These are phyloP conservation scores for Rhynchotus rufescens DNA, from an alignment of 2,797 vertebrate species.

Conservation along the genomic window DNA sequence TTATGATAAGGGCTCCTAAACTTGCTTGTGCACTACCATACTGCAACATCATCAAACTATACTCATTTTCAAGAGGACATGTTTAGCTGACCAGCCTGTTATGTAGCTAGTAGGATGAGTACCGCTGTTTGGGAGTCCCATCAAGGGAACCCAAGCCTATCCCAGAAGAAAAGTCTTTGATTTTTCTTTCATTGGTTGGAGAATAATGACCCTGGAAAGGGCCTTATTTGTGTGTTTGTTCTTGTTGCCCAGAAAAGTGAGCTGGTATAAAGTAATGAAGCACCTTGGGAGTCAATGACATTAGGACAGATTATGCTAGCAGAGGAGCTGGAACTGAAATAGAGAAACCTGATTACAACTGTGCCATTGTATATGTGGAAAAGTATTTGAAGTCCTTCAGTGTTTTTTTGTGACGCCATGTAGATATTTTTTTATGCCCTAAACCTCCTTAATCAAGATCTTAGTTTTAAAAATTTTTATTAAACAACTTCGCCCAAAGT, in stretches of 20 bases:
- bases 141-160: background rate
- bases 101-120: background rate
- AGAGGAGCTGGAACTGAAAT: slow-evolving; percentile 23
- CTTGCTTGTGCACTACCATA: background rate
- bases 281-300: slow-evolving; percentile 11
- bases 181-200: background rate
- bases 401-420: background rate
- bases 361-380: slow-evolving; percentile 1
- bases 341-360: slow-evolving; percentile 27
- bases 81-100: background rate
- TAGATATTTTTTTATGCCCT: slow-evolving; percentile 40
- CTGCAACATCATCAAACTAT: background rate
- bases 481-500: slow-evolving; percentile 28
- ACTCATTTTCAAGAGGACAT: background rate
- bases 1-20: background rate
- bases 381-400: background rate
- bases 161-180: background rate
- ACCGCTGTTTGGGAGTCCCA: background rate
- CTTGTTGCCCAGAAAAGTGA: slow-evolving; percentile 1
- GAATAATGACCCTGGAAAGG: background rate
- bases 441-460: slow-evolving; percentile 27
- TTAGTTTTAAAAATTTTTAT: slow-evolving; percentile 35
- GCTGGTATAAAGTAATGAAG: background rate
- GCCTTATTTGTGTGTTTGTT: slow-evolving; percentile 10
- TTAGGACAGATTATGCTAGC: slow-evolving; percentile 29